Percentiles rank a stretch among this genome's conserved stretches.
phyloP scores from a whole-genome alignment of 2,113 vertebrate species.

The Nanorana parkeri region DNA sequence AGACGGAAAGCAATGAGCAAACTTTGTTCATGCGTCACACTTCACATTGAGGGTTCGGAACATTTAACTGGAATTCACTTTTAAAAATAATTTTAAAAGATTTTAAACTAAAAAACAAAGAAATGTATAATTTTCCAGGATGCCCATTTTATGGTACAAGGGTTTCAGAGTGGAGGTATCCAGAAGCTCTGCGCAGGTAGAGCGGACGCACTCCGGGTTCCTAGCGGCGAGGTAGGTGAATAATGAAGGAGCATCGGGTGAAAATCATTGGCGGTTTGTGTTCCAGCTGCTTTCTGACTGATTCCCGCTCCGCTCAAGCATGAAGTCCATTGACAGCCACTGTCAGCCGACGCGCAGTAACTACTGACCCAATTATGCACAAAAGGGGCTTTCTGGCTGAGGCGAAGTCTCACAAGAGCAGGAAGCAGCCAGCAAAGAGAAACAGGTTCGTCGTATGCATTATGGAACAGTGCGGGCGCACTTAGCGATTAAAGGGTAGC shows the following conservation, averaged over 20 bases:
- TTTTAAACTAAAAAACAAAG: too few species aligned
- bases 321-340: conserved; percentile 22
- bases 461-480: neutral
- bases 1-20: too few species aligned
- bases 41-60: too few species aligned
- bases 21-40: too few species aligned
- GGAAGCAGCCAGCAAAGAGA: neutral
- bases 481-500: neutral
- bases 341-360: neutral
- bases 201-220: neutral
- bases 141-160: neutral
- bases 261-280: neutral
- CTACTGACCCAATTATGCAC: conserved; percentile 14
- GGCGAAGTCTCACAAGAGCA: neutral
- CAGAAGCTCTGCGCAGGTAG: too few species aligned
- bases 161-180: neutral
- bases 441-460: neutral
- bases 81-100: too few species aligned
- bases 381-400: conserved; percentile 6
- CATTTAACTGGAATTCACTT: too few species aligned
- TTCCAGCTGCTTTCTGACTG: conserved; percentile 15
- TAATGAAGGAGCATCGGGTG: neutral
- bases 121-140: too few species aligned
- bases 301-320: conserved; percentile 6
- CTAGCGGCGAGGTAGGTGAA: conserved; percentile 9